Evolutionary conservation across 2,797 vertebrate genomes (phyloP).

Genomic region (Toxotes lorentzi): DNA sequence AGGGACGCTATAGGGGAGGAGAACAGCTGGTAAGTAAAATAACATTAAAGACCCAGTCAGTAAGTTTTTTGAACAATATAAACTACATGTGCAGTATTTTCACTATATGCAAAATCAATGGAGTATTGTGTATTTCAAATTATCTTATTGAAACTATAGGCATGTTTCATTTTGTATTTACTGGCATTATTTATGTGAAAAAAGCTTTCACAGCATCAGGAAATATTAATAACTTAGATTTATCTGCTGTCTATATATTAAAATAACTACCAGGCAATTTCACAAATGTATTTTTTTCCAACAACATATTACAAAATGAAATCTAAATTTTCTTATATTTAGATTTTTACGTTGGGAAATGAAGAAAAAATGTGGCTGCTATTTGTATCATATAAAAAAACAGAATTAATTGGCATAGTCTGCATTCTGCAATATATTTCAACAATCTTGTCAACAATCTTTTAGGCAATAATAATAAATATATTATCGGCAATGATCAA

Average conservation of each 20-base stretch:
- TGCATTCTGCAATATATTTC: not conserved
- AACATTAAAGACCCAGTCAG: not conserved
- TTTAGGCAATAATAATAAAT: not conserved
- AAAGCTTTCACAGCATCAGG: not conserved
- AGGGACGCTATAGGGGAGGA: slow-evolving; percentile 82
- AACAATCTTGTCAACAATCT: not conserved
- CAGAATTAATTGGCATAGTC: not conserved
- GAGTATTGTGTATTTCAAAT: not conserved
- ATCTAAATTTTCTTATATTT: not conserved
- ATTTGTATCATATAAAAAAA: not conserved
- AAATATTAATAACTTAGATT: not conserved
- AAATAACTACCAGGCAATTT: not conserved
- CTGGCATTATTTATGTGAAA: not conserved
- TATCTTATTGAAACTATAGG: not conserved
- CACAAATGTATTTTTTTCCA: too few species aligned
- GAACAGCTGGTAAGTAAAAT: slow-evolving; percentile 83
- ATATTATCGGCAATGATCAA: not conserved
- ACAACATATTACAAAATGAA: not conserved
- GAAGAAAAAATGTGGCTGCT: not conserved
- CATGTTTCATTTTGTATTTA: not conserved
- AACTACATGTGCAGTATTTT: not conserved
- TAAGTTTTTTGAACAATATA: not conserved
- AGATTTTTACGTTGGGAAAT: not conserved
- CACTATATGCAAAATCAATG: not conserved
- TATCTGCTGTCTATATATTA: not conserved